Evolutionary conservation across 1,140 invertebrate genomes (phyloP).

Genomic region (Micrasema minimum): DNA sequence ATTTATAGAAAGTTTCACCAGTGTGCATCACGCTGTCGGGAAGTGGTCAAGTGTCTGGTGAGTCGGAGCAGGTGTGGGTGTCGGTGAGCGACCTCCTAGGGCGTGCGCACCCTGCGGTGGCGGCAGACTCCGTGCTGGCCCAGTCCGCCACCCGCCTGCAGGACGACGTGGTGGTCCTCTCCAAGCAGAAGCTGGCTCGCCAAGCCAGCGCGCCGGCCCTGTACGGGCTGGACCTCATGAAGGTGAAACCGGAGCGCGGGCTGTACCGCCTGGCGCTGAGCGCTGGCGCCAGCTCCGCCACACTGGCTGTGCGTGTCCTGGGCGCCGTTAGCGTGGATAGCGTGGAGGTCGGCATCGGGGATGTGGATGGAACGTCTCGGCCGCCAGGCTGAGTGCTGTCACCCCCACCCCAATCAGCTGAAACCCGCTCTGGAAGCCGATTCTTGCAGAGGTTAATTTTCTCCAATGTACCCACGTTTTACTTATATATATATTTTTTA

Average conservation of each 20-base stretch:
- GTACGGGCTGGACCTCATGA: conserved; percentile 83
- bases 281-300: conserved; percentile 75
- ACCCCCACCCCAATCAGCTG: conserved; percentile 77
- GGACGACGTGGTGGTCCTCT: conserved; percentile 82
- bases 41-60: conserved; percentile 76
- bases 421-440: conserved; percentile 80
- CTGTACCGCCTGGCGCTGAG: conserved; percentile 85
- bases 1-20: conserved; percentile 63
- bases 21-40: conserved; percentile 82
- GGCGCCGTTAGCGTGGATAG: conserved; percentile 79
- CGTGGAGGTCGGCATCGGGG: conserved; percentile 89
- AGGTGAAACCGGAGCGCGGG: conserved; percentile 82
- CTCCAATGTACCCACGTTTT: too few species aligned
- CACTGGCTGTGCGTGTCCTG: conserved; percentile 78
- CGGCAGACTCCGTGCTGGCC: conserved; percentile 75
- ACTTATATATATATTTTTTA: too few species aligned
- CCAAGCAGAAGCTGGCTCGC: conserved; percentile 67
- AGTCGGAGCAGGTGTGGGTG: conserved; percentile 78
- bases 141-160: conserved; percentile 79
- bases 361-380: conserved; percentile 88
- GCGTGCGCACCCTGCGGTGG: conserved; percentile 70
- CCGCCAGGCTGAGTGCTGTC: conserved; percentile 81
- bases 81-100: conserved; percentile 89
- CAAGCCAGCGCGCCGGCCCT: conserved; percentile 71
- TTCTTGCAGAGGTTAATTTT: conserved; percentile 79